Percentiles rank a stretch among this genome's conserved stretches.
These are phyloP conservation scores for Malacoraja senta DNA, from an alignment of 2,797 vertebrate species.

Conservation along the genomic window DNA sequence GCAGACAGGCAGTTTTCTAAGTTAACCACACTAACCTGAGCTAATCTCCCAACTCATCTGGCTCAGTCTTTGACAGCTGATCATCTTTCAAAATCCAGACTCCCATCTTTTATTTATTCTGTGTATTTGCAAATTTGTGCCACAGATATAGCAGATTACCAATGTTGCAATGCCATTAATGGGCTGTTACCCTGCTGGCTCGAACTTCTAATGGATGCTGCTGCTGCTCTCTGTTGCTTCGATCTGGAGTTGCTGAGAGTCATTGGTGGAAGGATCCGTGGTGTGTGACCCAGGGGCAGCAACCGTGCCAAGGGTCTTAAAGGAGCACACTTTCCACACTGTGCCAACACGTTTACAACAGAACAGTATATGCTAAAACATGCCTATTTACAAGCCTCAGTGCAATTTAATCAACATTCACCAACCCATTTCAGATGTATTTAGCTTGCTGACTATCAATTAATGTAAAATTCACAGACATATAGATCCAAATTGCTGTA, in stretches of 20 bases:
- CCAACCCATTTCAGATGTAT: not conserved
- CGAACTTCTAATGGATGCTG: not conserved
- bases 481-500: not conserved
- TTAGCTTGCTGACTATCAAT: constrained; percentile 28
- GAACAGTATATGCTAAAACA: not conserved
- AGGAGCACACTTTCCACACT: not conserved
- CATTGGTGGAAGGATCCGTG: not conserved
- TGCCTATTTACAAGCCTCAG: not conserved
- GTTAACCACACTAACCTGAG: not conserved
- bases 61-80: not conserved
- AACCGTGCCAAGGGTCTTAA: not conserved
- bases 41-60: not conserved
- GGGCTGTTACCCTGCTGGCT: no score
- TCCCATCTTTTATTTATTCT: not conserved
- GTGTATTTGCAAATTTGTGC: not conserved
- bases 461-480: not conserved
- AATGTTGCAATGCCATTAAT: not conserved
- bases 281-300: not conserved
- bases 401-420: constrained; percentile 27
- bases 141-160: not conserved
- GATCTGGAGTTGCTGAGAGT: not conserved
- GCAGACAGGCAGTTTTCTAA: not conserved
- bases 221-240: not conserved
- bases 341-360: not conserved
- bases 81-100: not conserved